Evolutionary conservation across 2,888 invertebrate genomes (phyloP), one percentile per base, ranked within the genome.

Genomic region (Polia nebulosa): DNA sequence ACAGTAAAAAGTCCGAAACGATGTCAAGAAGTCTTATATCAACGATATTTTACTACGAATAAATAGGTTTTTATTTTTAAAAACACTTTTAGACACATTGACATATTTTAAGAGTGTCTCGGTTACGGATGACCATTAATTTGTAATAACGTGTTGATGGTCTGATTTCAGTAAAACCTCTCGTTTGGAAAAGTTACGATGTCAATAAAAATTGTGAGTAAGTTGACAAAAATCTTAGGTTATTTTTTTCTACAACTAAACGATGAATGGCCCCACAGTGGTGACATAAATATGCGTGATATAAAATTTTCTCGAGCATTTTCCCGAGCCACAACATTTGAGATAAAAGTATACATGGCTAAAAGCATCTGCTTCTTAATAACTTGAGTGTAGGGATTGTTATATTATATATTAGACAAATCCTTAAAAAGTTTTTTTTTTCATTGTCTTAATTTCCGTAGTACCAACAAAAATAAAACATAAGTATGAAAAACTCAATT

Each of bases 11-110:
- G 52, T 53, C 36, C 58, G 20, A 41, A 60, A 75, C 41, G 62
- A 52, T 68, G 72, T 76, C 68, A 67, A 58, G 36, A 62, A 67
- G 55, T 72, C 75, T 79, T 75, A 68, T 69, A 71, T 51, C 44
- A 59, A 36, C 47, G 36, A 74, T 65, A 69, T 72, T 78, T 82
- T 76, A 65, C 49, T 20, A 39, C 44, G 7, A 57, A 71, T 65
- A 64, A 65, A 69, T 63, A 60, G 39, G 39, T 44, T 64, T 73
- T 47, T 77, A 68, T 72, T 79, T 80, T 72, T 52, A 53, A 58
- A 66, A 67, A 44, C 68, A 47, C 29, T 67, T 68, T 60, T 58
- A 65, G 71, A 59, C 53, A 72, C 72, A 63, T 75, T 80, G 80
- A 71, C 78, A 80, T 36, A 67, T 76, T 76, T 76, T 72, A 60